Percentiles rank a stretch among this genome's conserved stretches.
Conservation (phyloP, 2,888 invertebrate species). For the Atrina japonica region DNA sequence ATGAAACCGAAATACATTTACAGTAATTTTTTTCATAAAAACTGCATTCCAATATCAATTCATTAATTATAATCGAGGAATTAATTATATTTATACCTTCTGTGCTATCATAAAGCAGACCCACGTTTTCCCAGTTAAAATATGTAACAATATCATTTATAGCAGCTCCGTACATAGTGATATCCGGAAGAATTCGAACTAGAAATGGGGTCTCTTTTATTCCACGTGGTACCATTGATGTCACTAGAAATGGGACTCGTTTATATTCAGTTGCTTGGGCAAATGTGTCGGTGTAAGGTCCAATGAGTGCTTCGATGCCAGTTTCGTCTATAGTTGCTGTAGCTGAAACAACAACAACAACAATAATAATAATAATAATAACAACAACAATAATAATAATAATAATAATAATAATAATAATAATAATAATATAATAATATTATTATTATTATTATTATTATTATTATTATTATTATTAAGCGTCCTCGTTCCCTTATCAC, state of each 20-base stretch:
- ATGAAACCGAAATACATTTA: too few species aligned
- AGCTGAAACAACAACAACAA: constrained; percentile 39
- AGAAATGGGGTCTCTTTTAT: constrained; percentile 51
- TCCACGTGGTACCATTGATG: constrained; percentile 60
- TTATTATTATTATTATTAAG: too few species aligned
- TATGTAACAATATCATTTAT: constrained; percentile 66
- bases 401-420: too few species aligned
- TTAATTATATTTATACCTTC: constrained; percentile 55
- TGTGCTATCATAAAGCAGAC: constrained; percentile 64
- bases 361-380: too few species aligned
- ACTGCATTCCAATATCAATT: too few species aligned
- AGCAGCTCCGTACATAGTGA: constrained; percentile 56
- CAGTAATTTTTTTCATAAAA: too few species aligned
- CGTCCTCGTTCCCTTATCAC: too few species aligned
- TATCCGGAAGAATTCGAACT: constrained; percentile 67
- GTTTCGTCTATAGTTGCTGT: constrained; percentile 37
- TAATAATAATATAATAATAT: too few species aligned
- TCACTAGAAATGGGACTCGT: constrained; percentile 74
- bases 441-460: too few species aligned
- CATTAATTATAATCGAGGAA: too few species aligned
- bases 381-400: too few species aligned
- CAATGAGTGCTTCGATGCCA: constrained; percentile 68
- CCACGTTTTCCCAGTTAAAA: constrained; percentile 62
- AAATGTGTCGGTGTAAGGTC: constrained; percentile 66
- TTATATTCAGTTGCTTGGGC: constrained; percentile 67